These are phyloP conservation scores for Odontophorus gujanensis DNA, from an alignment of 2,113 vertebrate species.

Conservation along the genomic window DNA sequence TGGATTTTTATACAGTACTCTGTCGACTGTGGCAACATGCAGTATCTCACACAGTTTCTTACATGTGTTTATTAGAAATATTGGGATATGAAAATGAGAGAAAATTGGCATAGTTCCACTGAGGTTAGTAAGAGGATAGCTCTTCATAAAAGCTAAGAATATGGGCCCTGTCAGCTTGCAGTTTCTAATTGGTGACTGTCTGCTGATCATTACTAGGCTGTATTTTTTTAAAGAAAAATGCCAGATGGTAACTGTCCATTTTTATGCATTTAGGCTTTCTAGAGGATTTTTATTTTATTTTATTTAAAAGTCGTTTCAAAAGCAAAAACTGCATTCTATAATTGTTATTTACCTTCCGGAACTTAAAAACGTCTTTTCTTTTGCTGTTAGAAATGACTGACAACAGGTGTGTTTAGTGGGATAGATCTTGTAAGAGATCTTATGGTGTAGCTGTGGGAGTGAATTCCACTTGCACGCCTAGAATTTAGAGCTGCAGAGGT, in stretches of 20 bases:
- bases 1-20: neutral
- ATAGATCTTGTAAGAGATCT: neutral
- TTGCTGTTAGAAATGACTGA: neutral
- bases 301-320: neutral
- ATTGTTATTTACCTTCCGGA: neutral
- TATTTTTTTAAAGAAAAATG: neutral
- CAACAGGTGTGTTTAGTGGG: neutral
- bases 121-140: neutral
- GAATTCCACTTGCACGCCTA: neutral
- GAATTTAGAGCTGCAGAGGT: neutral
- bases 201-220: neutral
- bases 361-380: neutral
- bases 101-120: neutral
- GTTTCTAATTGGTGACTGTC: neutral
- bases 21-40: neutral
- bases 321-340: neutral
- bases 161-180: neutral
- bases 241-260: neutral
- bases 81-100: neutral
- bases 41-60: neutral
- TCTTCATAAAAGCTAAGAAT: neutral
- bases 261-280: neutral
- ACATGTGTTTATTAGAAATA: slow-evolving; percentile 16
- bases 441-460: neutral
- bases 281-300: neutral